Evolutionary conservation across 2,888 invertebrate genomes (phyloP).

Genomic region (Daptonema setosum): DNA sequence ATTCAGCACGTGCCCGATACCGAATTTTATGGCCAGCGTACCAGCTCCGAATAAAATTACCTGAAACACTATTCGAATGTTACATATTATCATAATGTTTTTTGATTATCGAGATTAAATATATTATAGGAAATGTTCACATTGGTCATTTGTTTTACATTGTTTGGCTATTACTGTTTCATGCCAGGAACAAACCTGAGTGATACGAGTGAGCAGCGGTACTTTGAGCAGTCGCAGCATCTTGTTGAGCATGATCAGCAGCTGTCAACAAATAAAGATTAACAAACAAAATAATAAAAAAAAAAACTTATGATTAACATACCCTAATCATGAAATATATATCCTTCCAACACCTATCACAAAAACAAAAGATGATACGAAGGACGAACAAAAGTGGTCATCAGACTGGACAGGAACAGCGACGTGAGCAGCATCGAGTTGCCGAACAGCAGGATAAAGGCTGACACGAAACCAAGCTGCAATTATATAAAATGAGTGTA

Average conservation of each 20-base stretch:
- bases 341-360: background rate
- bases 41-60: conserved; percentile 22
- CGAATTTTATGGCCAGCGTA: conserved; percentile 28
- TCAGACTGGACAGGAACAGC: conserved; percentile 31
- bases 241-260: background rate
- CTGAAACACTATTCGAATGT: conserved; percentile 24
- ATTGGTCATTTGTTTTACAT: too few species aligned
- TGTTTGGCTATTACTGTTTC: too few species aligned
- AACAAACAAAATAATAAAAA: background rate
- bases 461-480: conserved; percentile 31
- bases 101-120: too few species aligned
- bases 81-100: too few species aligned
- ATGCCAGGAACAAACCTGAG: too few species aligned
- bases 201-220: background rate
- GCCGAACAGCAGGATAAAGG: conserved; percentile 36
- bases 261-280: background rate
- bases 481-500: conserved; percentile 11
- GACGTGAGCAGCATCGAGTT: conserved; percentile 40
- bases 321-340: background rate
- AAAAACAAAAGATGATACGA: background rate
- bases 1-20: conserved; percentile 23
- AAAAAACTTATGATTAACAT: background rate
- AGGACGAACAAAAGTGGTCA: conserved; percentile 21
- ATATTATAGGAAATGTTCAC: too few species aligned
- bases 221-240: background rate